Base-by-base conservation (phyloP, 2,888 invertebrate genomes). In the Ectemnius continuus region DNA sequence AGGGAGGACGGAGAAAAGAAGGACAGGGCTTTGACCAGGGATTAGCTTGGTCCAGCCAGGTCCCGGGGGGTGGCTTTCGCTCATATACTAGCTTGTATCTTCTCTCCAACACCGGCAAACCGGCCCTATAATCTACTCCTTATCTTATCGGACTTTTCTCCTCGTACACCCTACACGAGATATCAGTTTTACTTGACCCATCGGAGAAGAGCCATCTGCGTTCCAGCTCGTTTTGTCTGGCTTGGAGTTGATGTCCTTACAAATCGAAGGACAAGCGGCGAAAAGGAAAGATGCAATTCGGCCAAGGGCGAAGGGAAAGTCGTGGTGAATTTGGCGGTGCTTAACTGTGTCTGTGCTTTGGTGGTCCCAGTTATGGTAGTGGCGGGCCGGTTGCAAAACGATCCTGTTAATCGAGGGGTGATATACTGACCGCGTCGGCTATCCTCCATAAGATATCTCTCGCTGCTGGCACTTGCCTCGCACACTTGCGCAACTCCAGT, bases 351-450 rank as follows among this genome's bases (percentile, higher is more conserved):
- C 14, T 6, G n/a, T 14, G 2, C 52, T 16, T 16, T 52, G 52
- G 14, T 16, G 14, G 52, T 16, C n/a, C n/a, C n/a, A 52, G 70
- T 76, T 63, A 58, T 65, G 61, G 76, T 72, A 64, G 84, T 84
- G 84, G 83, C 2, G 23, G 84, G 81, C 36, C 2, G 36, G 83
- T 85, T 86, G 80, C 82, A 76, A 84, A 82, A 85, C 83, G 82
- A 85, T 86, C 80, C 81, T 82, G 83, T 84, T 85, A 84, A 85
- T 86, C 84, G 85, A 80, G 77, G 78, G 64, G 71, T 82, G 83
- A 85, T 85, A 85, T 85, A 85, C 82, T 81, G 81, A 75, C 46
- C 75, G 20, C 61, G 14, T 14, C 75, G 79, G 85, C 84, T 23
- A 85, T 82, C 71, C 78, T 72, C 81, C 72, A 72, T 76, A 80